Evolutionary conservation across 2,888 invertebrate genomes (phyloP).

Genomic region (Cosmopolites sordidus): DNA sequence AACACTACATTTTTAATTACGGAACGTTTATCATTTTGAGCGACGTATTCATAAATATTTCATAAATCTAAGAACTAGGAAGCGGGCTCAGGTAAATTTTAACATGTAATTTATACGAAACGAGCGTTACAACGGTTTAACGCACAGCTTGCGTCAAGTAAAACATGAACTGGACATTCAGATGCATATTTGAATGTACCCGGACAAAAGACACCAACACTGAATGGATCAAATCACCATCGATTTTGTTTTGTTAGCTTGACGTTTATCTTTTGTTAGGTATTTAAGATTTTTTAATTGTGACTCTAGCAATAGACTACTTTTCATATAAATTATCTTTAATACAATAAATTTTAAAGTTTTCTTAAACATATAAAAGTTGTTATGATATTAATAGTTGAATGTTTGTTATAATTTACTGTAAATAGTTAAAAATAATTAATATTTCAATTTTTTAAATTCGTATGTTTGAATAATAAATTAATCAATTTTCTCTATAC

Average conservation of each 20-base stretch:
- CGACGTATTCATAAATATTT: conserved; percentile 20
- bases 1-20: neutral
- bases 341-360: too few species aligned
- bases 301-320: too few species aligned
- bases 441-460: too few species aligned
- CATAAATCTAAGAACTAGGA: conserved; percentile 25
- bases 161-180: conserved; percentile 12
- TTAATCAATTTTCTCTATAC: too few species aligned
- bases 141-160: conserved; percentile 22
- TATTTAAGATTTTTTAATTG: neutral
- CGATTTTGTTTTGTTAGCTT: neutral
- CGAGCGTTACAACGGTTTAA: conserved; percentile 24
- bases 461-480: too few species aligned
- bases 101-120: conserved; percentile 23
- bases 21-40: neutral
- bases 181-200: neutral
- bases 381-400: too few species aligned
- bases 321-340: too few species aligned
- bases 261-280: neutral
- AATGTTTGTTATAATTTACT: too few species aligned
- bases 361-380: too few species aligned
- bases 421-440: too few species aligned
- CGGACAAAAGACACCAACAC: neutral
- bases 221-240: neutral
- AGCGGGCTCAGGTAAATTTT: conserved; percentile 23